Base-by-base conservation (phyloP, 2,797 vertebrate species). In the Amblyraja radiata region DNA sequence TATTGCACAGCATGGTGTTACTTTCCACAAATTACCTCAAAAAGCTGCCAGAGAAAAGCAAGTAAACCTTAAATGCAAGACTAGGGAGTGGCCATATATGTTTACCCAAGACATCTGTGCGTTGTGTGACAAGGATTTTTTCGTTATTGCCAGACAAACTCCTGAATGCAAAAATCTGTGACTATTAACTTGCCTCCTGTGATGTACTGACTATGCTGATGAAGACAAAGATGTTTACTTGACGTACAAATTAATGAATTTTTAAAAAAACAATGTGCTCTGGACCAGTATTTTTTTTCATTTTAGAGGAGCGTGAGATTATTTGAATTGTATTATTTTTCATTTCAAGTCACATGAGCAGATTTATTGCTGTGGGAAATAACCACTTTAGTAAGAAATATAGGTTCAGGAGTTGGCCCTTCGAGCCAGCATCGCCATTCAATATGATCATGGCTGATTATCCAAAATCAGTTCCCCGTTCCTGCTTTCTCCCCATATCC, bases 1-100 rank as follows among this genome's bases (percentile, higher is more conserved):
- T 99, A 94, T 95, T 98, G 4, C 97, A 99, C 96, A 97, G 95
- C 93, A 97, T 98, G 94, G 97, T 98, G 25, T 96, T 99, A 93
- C 97, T 99, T 61, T 97, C 98, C 32, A 95, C 96, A 94, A 98
- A 98, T 96, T 97, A 96, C 94, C 4, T 93, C 28, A 80, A 94
- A 71, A 71, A 71, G 18, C 68, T 68, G 65, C 84, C 63, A 88
- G 84, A 32, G 65, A 74, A 88, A 88, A 88, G 83, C 83, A 86
- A 86, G 16, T 88, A 88, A 88, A 36, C n/a, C 61, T 54, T 18
- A 65, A 36, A 36, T 68, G 63, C n/a, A 68, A 65, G 68, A 68
- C 63, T 88, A 18, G 0, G 6, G 61, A 63, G 28, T 86, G 28
- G 58, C 68, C 63, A 68, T 36, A 14, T 21, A 32, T 65, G 63